phyloP scores from a whole-genome alignment of 2,888 invertebrate genomes.

The Cremastinae sp. region DNA sequence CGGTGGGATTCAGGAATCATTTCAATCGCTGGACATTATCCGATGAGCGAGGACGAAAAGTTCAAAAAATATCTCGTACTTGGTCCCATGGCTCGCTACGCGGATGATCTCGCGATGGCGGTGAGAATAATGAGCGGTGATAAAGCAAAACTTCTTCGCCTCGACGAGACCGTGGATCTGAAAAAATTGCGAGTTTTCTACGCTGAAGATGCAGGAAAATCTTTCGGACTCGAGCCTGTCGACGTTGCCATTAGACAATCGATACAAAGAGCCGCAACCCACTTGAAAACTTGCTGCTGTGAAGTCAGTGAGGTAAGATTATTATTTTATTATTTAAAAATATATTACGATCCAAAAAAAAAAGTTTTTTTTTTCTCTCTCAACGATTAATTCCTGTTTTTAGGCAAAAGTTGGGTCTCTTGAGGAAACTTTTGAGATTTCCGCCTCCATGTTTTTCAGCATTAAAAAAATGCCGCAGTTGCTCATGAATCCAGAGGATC shows the following conservation, averaged over 20 bases:
- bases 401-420: conserved; percentile 82
- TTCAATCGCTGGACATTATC: conserved; percentile 84
- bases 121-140: conserved; percentile 84
- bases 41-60: conserved; percentile 81
- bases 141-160: conserved; percentile 77
- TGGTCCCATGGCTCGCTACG: conserved; percentile 90
- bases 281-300: conserved; percentile 81
- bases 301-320: conserved; percentile 77
- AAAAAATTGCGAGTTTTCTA: conserved; percentile 83
- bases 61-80: conserved; percentile 82
- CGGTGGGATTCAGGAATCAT: conserved; percentile 82
- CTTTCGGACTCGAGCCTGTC: conserved; percentile 82
- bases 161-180: conserved; percentile 82
- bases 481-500: conserved; percentile 81
- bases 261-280: conserved; percentile 81
- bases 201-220: conserved; percentile 84
- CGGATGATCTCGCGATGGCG: conserved; percentile 87
- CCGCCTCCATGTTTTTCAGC: conserved; percentile 81
- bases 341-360: too few species aligned
- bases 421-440: conserved; percentile 82
- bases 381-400: too few species aligned
- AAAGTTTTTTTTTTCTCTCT: too few species aligned
- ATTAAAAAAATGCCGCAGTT: conserved; percentile 83
- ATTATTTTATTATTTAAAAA: too few species aligned
- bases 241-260: conserved; percentile 82